Conservation (phyloP, 1,140 invertebrate genomes). For the Drosophila ananassae region DNA sequence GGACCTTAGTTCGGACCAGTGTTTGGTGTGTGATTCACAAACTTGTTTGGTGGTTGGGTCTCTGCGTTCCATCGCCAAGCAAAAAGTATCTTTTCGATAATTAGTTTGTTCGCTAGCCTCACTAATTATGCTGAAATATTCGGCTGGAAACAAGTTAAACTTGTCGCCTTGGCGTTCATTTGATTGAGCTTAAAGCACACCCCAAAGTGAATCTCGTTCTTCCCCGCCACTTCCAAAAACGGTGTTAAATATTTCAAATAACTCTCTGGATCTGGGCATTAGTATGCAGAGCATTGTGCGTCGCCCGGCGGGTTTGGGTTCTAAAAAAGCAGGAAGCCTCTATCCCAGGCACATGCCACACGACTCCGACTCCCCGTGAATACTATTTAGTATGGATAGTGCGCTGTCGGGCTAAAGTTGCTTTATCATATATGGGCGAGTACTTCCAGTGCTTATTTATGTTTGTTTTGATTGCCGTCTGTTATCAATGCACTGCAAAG, state of each 20-base stretch:
- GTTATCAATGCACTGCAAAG: constrained; percentile 36
- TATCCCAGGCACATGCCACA: constrained; percentile 63
- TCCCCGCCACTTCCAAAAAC: constrained; percentile 27
- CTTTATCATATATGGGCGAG: constrained; percentile 55
- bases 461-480: constrained; percentile 50
- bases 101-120: constrained; percentile 52
- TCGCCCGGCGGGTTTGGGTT: constrained; percentile 1
- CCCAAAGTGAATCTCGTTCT: constrained; percentile 23
- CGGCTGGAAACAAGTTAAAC: constrained; percentile 70
- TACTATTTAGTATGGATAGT: constrained; percentile 62
- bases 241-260: constrained; percentile 74
- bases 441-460: constrained; percentile 43
- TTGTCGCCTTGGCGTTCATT: constrained; percentile 46
- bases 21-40: constrained; percentile 50
- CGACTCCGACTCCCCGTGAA: constrained; percentile 11
- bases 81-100: constrained; percentile 49
- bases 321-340: constrained; percentile 53
- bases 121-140: constrained; percentile 59
- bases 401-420: constrained; percentile 49
- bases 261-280: constrained; percentile 46
- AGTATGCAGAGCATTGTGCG: constrained; percentile 64
- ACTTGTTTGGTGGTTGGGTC: constrained; percentile 51
- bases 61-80: constrained; percentile 20
- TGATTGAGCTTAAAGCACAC: constrained; percentile 42
- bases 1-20: constrained; percentile 16